Evolutionary conservation across 2,888 invertebrate species (phyloP), one percentile per base, ranked within the genome.

Genomic region (Euzophera pinguis): DNA sequence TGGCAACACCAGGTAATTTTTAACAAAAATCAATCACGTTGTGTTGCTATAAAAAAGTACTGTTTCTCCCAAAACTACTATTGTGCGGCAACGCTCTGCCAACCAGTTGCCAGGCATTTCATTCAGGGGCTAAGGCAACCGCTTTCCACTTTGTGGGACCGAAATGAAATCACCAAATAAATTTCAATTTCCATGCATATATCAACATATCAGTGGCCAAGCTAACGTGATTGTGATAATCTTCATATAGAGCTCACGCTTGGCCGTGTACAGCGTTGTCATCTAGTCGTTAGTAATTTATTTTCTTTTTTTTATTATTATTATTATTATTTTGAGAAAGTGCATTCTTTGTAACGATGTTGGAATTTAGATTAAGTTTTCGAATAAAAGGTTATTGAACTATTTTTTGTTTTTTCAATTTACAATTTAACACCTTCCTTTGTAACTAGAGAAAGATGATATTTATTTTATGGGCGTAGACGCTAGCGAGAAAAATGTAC

Each of bases 231-330:
- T 52, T 71, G 74, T 76, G 75, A 76, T 75, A 77, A 64, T 22
- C 22, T 22, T 22, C 22, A 22, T 22, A 3, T 3, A 57, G 43
- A 51, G 22, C 22, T 57, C 61, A 57, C 62, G 61, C 68, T 72
- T 69, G 71, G 75, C 75, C 71, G 39, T 80, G 80, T 83, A 81
- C 67, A 81, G 75, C 72, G 75, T 82, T 78, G 71, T 73, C 75
- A 65, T 86, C 88, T 88, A 88, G 88, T 88, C 88, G 80, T 75
- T 86, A 82, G 75, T 84, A 77, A 85, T 79, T 86, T 84, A 84
- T 84, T 83, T 53, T 50, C 45, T 73, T 76, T 71, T 67, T 64
- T 73, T 22, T n/a, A n/a, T n/a, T n/a, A n/a, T n/a, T n/a, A n/a
- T 22, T 22, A 22, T 22, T 71, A 66, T 64, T 67, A 61, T 65